Base-by-base conservation (phyloP, 1,140 invertebrate species). In the Tetramorium parvispinum region DNA sequence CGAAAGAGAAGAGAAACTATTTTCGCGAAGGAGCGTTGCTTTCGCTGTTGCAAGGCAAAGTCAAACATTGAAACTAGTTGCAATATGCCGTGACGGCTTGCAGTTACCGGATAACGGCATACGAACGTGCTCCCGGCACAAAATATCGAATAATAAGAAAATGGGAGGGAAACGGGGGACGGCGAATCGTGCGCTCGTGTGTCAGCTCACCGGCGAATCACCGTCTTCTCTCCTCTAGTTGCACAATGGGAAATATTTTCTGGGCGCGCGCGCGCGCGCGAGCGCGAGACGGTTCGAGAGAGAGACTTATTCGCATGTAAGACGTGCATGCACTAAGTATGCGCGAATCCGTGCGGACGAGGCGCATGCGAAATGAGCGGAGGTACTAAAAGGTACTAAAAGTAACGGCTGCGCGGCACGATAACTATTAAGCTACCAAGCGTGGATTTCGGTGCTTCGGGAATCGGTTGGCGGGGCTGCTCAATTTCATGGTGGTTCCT, bases 121-220 rank as follows among this genome's bases (percentile, higher is more conserved):
- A 85, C 79, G 92, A 93, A 94, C 93, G 93, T 94, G 94, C 91
- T 90, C 91, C 73, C 83, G 91, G 90, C 73, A 91, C 94, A 92
- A 93, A 94, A 94, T 93, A 94, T 83, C 49, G 87, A 90, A 92
- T 93, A 92, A 93, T 91, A 90, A 91, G 81, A 92, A 93, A 92
- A 92, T 85, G 81, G 49, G 18, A 70, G 46, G 32, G 51, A 7
- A 24, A 37, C 2, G 59, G 18, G 40, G 5, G 6, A 53, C n/a
- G 65, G 43, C 46, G 57, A 85, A 85, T 85, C 82, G 82, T 40
- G 61, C 76, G 76, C 49, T 65, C 77, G 61, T 78, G 71, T 78
- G 49, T 68, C 76, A 49, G 85, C 85, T 77, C 73, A 49, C 46
- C 37, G 76, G 81, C 73, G 82, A 91, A 90, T 88, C 90, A 86